Evolutionary conservation across 2,113 vertebrate genomes (phyloP), one percentile per base, ranked within the genome.

Genomic region (Halcyon malimbica): DNA sequence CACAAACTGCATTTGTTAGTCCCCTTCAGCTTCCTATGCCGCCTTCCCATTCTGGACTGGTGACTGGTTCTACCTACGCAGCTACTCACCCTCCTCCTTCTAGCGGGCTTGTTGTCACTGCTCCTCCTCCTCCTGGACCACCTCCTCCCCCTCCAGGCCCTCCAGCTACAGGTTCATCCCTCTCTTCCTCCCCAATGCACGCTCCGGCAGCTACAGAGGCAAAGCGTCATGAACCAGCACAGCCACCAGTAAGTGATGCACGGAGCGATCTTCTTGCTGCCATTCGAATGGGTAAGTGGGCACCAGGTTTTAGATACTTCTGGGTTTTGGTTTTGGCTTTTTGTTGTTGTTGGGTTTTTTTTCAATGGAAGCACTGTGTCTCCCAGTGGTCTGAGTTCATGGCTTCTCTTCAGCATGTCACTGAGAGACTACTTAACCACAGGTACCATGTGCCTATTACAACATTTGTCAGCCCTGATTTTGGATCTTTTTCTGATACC

Each of bases 221-320:
- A 1, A 98, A 98, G 79, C 97, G 97, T 6, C 97, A 93, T 0
- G 98, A 98, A 8, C 60, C 96, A 13, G 35, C 96, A 1, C 98
- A 98, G 73, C 90, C 98, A 1, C 98, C 98, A 0, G 84, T 98
- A 71, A 99, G 97, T 1, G 99, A 99, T 16, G 99, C 99, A 10
- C 98, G 99, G 89, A 99, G 99, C 1, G 99, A 99, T 93, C 98
- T 99, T 35, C 98, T 99, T 48, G 99, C 99, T 77, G 99, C 99
- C 70, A 99, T 99, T 89, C 99, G 99, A 17, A 99, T 99, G 99
- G 99, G 99, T 99, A 94, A 98, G 98, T 94, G 31, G 24, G 17
- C 5, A 1, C 33, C 13, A 25, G 10, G 39, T 12, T 63, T 6
- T 4, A 63, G 60, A 17, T 10, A 3, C 17, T 62, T 26, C 4